Conservation (phyloP, 2,888 invertebrate genomes). For the Branchipolynoe longqiensis region DNA sequence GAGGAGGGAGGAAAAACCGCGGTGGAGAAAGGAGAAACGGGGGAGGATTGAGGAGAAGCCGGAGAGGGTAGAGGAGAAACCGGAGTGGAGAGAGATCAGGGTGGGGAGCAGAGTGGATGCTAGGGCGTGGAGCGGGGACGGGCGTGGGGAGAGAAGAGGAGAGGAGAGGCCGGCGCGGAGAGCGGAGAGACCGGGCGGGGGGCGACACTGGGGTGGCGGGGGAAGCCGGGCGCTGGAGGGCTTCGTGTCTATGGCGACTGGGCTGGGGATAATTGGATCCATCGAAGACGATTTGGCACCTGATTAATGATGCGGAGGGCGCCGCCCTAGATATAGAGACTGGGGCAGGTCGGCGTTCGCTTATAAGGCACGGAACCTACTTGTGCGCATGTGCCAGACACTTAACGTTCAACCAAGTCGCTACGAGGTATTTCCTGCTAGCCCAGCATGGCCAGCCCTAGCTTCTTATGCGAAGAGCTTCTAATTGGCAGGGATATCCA, state of each 20-base stretch:
- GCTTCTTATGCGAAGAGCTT: no score
- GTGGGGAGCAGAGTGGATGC: background rate
- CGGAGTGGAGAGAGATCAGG: background rate
- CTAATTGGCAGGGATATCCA: no score
- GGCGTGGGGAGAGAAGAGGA: background rate
- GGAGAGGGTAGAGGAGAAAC: background rate
- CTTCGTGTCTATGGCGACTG: constrained; percentile 39
- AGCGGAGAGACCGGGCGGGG: background rate
- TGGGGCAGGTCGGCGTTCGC: no score
- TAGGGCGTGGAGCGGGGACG: background rate
- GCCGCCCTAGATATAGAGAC: no score
- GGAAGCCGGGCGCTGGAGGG: background rate
- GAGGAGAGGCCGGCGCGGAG: background rate
- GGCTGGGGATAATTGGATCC: constrained; percentile 52
- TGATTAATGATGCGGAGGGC: constrained; percentile 43
- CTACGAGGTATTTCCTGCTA: no score
- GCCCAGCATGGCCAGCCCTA: no score
- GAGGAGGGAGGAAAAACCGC: background rate
- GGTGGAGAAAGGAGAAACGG: background rate
- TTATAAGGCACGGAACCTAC: no score
- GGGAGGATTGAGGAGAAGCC: background rate
- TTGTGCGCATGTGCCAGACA: no score
- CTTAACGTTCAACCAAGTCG: no score
- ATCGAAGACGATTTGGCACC: constrained; percentile 41
- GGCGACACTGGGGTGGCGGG: background rate